Conservation (phyloP, 2,888 invertebrate species). For the Ectropis crepuscularia region DNA sequence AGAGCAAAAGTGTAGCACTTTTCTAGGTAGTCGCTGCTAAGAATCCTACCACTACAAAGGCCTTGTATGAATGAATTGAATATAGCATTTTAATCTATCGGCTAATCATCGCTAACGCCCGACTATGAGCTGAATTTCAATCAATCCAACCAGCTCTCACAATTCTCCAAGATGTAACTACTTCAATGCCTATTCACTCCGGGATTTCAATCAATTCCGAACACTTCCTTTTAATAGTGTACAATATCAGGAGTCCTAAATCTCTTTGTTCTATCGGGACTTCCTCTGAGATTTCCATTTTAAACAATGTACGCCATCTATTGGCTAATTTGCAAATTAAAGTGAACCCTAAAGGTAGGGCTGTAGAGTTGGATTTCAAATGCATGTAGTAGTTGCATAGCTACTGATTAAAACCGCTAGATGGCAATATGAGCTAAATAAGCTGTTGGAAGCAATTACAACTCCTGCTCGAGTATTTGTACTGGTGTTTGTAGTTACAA, state of each 20-base stretch:
- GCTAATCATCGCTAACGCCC: background rate
- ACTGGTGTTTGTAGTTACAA: background rate
- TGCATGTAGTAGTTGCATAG: conserved; percentile 3
- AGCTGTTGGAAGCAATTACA: conserved; percentile 1
- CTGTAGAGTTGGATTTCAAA: background rate
- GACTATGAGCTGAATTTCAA: conserved; percentile 2
- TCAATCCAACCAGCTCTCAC: conserved; percentile 9
- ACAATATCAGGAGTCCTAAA: conserved; percentile 37
- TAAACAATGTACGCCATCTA: conserved; percentile 26
- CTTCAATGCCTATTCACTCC: conserved; percentile 22
- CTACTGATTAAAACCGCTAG: conserved; percentile 22
- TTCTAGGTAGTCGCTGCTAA: too few relatives aligned
- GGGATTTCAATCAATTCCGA: conserved; percentile 35
- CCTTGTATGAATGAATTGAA: too few relatives aligned
- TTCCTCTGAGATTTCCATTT: conserved; percentile 32
- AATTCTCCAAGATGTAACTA: conserved; percentile 17
- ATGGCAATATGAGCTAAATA: conserved; percentile 11
- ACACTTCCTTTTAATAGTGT: conserved; percentile 35
- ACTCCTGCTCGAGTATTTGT: too few relatives aligned
- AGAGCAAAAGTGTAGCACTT: too few relatives aligned
- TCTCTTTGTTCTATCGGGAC: conserved; percentile 37
- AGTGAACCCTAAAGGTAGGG: background rate
- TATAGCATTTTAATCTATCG: too few relatives aligned
- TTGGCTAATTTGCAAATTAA: background rate
- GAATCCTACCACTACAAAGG: too few relatives aligned